Conservation (phyloP, 2,888 invertebrate genomes). For the Trachelus iudaicus region DNA sequence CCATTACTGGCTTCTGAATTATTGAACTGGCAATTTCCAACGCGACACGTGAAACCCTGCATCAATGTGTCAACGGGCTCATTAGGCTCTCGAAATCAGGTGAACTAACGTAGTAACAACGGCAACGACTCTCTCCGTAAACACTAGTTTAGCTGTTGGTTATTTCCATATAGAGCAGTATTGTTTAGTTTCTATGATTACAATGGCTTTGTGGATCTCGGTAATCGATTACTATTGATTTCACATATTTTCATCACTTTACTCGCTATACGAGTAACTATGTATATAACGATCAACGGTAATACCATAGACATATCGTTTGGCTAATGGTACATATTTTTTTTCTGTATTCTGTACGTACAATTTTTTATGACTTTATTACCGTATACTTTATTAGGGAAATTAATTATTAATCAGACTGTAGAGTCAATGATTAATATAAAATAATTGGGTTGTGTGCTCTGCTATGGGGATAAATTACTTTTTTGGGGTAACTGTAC, state of each 20-base stretch:
- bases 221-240: background rate
- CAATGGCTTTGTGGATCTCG: background rate
- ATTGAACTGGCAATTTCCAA: slow-evolving; percentile 62
- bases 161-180: background rate
- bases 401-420: background rate
- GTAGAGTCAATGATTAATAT: background rate
- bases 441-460: background rate
- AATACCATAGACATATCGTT: background rate
- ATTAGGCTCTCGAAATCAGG: slow-evolving; percentile 56
- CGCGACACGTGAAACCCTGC: slow-evolving; percentile 51
- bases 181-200: background rate
- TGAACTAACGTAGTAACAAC: slow-evolving; percentile 45
- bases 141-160: slow-evolving; percentile 12
- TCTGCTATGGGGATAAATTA: background rate
- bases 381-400: background rate
- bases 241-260: background rate
- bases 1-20: slow-evolving; percentile 61
- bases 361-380: background rate
- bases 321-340: background rate
- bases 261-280: background rate
- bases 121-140: slow-evolving; percentile 31
- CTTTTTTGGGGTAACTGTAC: background rate
- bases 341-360: background rate
- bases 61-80: slow-evolving; percentile 61
- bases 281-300: background rate